A percentile compares a stretch with the other conserved stretches of the same genome.
phyloP scores from a whole-genome alignment of 2,888 invertebrate genomes.

The Lochmaea crataegi region DNA sequence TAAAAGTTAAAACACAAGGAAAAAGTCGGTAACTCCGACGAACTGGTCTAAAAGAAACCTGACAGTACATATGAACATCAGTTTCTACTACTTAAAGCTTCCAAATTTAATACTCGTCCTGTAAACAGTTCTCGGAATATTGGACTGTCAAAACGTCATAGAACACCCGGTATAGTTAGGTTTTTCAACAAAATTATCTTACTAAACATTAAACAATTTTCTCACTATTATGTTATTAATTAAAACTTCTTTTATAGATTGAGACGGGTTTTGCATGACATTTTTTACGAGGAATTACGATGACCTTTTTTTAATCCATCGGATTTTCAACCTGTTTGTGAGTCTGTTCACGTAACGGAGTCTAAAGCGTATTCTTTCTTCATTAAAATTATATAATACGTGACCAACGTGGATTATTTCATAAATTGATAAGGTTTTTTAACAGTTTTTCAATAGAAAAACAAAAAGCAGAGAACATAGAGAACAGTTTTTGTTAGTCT shows the following conservation, averaged over 20 bases:
- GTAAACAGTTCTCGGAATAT: too few relatives aligned
- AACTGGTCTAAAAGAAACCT: too few relatives aligned
- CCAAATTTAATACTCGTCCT: too few relatives aligned
- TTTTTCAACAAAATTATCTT: too few relatives aligned
- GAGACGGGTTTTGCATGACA: background rate
- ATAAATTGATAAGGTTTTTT: background rate
- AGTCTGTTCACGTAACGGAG: background rate
- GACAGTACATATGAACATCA: too few relatives aligned
- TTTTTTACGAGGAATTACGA: background rate
- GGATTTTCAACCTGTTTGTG: background rate
- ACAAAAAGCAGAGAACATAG: background rate
- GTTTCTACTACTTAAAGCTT: too few relatives aligned
- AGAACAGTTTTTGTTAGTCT: too few relatives aligned
- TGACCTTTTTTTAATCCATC: background rate
- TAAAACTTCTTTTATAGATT: background rate
- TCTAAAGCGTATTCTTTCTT: conserved; percentile 1
- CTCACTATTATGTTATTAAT: background rate
- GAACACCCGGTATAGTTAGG: too few relatives aligned
- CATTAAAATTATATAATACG: conserved; percentile 1
- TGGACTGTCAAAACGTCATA: too few relatives aligned
- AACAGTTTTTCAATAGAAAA: background rate
- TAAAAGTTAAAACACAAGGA: too few relatives aligned
- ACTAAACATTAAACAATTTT: too few relatives aligned
- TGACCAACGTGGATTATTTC: background rate
- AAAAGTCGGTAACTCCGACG: too few relatives aligned